These are phyloP conservation scores for Natrix natrix DNA, from an alignment of 2,797 vertebrate species.

Conservation along the genomic window DNA sequence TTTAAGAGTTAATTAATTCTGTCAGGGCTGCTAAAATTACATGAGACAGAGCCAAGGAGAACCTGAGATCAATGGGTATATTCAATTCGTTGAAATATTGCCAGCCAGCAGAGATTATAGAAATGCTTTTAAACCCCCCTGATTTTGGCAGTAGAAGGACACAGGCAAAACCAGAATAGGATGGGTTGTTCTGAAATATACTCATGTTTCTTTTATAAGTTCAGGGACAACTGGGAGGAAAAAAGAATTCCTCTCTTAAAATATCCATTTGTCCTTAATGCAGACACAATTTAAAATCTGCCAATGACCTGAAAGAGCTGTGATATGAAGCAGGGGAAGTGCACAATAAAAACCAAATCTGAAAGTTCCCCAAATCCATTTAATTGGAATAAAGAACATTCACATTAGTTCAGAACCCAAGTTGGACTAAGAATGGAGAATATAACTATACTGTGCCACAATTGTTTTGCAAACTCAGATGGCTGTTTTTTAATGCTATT, in stretches of 20 bases:
- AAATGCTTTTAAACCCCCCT: neutral
- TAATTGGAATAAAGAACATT: neutral
- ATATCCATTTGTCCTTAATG: neutral
- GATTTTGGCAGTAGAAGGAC: neutral
- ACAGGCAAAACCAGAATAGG: neutral
- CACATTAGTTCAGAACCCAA: neutral
- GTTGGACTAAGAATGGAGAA: neutral
- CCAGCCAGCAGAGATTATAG: neutral
- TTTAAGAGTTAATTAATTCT: neutral
- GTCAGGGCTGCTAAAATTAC: slow-evolving; percentile 19
- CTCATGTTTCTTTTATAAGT: neutral
- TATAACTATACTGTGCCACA: neutral
- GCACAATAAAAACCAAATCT: neutral
- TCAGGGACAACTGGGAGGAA: neutral
- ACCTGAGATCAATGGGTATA: neutral
- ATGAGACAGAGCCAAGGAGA: slow-evolving; percentile 22
- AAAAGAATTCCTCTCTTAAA: neutral
- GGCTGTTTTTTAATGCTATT: neutral
- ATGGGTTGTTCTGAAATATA: neutral
- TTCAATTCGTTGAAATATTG: neutral
- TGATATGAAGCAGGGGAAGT: neutral
- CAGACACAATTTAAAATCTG: neutral
- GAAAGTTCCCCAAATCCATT: neutral
- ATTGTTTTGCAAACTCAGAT: neutral
- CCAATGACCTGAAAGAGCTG: neutral